Evolutionary conservation across 1,140 invertebrate species (phyloP).

Genomic region (Trialeurodes vaporariorum): DNA sequence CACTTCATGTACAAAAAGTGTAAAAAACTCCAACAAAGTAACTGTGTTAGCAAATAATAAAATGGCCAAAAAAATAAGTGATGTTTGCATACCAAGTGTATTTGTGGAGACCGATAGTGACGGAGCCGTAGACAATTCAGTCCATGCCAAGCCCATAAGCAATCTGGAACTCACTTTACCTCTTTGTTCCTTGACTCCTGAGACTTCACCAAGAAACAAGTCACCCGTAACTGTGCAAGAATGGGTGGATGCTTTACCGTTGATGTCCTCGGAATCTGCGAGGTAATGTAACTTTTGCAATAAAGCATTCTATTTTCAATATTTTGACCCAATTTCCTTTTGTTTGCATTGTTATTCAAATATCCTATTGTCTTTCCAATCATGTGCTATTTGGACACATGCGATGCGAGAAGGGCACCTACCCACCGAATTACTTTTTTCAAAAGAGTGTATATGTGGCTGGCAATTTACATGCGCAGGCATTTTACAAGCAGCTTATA

Average conservation of each 20-base stretch:
- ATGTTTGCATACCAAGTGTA: not conserved
- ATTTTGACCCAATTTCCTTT: not conserved
- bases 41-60: not conserved
- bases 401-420: not conserved
- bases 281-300: slow-evolving; percentile 7
- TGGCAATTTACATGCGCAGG: no score
- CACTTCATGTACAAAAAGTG: no score
- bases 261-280: slow-evolving; percentile 16
- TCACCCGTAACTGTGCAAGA: slow-evolving; percentile 32
- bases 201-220: slow-evolving; percentile 25
- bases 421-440: not conserved
- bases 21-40: not conserved
- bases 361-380: no score
- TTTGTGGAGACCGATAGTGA: not conserved
- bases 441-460: not conserved
- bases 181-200: slow-evolving; percentile 7
- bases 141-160: not conserved
- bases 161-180: not conserved
- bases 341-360: no score
- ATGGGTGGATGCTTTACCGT: slow-evolving; percentile 31
- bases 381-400: not conserved
- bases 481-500: no score
- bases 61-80: not conserved
- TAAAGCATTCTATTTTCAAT: slow-evolving; percentile 7
- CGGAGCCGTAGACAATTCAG: not conserved